A percentile compares a stretch with the other conserved stretches of the same genome.
phyloP scores from a whole-genome alignment of 1,140 invertebrate species.

The Paracyclopina nana region DNA sequence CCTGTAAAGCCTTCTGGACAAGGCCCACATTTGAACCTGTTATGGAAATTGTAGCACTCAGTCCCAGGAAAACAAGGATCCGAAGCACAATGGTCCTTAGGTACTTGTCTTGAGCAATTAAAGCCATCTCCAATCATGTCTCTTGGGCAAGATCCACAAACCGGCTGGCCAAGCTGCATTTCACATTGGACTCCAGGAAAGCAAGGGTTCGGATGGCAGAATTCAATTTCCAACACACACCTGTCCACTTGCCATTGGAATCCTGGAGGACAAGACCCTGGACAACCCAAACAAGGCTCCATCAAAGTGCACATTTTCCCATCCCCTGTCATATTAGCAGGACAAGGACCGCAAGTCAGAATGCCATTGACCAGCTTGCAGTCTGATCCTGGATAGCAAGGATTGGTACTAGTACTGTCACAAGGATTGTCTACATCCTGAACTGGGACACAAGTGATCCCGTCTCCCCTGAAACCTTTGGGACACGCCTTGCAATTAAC shows the following conservation, averaged over 20 bases:
- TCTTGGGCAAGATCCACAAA: constrained; percentile 6
- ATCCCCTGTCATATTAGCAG: background rate
- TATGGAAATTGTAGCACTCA: background rate
- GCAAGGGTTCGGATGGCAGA: background rate
- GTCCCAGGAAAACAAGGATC: constrained; percentile 10
- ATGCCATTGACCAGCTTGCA: background rate
- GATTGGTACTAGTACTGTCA: no score
- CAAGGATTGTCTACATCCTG: constrained; percentile 4
- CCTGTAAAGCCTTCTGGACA: constrained; percentile 16
- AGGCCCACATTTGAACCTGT: constrained; percentile 13
- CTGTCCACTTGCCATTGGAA: no score
- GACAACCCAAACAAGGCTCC: no score
- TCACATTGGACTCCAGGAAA: constrained; percentile 2
- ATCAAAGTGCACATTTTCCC: background rate
- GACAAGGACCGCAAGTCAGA: constrained; percentile 1
- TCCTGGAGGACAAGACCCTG: no score
- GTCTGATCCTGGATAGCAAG: background rate
- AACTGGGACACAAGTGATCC: background rate
- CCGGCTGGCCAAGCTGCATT: background rate
- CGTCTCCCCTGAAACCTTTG: constrained; percentile 8
- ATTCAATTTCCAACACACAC: no score
- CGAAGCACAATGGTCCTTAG: constrained; percentile 1
- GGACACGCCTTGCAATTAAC: background rate
- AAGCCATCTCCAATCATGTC: constrained; percentile 10
- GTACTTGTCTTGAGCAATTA: background rate